These are phyloP conservation scores for Goniozus legneri DNA, from an alignment of 1,140 invertebrate species.

Conservation along the genomic window DNA sequence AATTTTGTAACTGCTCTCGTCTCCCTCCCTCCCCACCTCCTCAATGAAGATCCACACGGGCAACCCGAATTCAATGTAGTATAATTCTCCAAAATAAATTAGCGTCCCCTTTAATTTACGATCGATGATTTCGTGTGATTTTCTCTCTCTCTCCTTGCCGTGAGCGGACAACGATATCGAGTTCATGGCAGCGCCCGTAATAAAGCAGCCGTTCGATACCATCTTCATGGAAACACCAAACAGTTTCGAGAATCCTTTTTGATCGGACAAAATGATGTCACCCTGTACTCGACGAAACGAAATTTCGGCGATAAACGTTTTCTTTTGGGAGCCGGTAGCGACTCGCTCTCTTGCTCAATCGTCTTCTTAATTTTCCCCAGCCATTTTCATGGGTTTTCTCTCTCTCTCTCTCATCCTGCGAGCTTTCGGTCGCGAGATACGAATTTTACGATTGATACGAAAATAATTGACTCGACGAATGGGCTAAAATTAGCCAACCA, in stretches of 20 bases:
- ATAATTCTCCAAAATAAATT: background rate
- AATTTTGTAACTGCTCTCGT: background rate
- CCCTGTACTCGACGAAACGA: background rate
- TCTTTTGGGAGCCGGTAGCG: too few species aligned
- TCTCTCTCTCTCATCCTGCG: conserved; percentile 11
- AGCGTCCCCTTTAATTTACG: background rate
- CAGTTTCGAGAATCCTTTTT: background rate
- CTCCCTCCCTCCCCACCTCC: too few species aligned
- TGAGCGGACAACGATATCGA: background rate
- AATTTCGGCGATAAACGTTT: background rate
- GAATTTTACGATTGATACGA: too few species aligned
- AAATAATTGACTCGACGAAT: too few species aligned
- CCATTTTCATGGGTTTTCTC: conserved; percentile 2
- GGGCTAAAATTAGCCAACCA: too few species aligned
- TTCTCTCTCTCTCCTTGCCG: too few species aligned
- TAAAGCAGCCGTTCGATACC: background rate
- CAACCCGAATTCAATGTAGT: background rate
- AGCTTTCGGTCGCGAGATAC: too few species aligned
- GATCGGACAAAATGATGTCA: background rate
- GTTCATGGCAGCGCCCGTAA: background rate
- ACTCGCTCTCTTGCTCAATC: background rate
- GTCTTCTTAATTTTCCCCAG: too few species aligned
- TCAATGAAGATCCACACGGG: too few species aligned
- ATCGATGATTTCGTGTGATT: background rate
- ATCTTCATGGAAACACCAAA: too few species aligned